Evolutionary conservation across 2,797 vertebrate genomes (phyloP), one percentile per base, ranked within the genome.

Genomic region (Lepus townsendii): DNA sequence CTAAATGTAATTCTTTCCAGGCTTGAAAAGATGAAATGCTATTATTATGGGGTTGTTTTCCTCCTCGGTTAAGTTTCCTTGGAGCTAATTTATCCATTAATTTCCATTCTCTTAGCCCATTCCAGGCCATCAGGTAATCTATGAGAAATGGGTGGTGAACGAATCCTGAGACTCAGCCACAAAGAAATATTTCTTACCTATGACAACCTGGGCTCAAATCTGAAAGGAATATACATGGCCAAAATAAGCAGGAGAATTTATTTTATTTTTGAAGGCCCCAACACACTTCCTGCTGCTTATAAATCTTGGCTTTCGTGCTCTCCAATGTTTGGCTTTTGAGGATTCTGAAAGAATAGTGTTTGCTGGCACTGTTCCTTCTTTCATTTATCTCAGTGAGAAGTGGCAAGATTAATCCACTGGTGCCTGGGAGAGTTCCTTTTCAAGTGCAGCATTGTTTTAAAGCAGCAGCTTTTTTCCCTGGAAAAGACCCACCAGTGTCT

Each of bases 321-420:
- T 68, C 66, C 42, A 95, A 54, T 90, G 93, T 95, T 93, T 96
- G 88, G 83, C 60, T 95, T 92, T 86, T 57, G 69, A 83, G 80
- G 60, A 87, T 78, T 68, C 68, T 77, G 8, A 83, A 87, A 93
- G 91, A 84, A 62, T 30, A 85, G 50, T 92, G 88, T 91, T 92
- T 93, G 66, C 75, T 94, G 90, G 30, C n/a, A 17, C 88, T 92
- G n/a, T 52, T 94, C 85, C 90, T 92, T 27, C 66, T 75, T 83
- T 88, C 92, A 86, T 96, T 96, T 96, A 73, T 94, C 85, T 93
- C 60, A 22, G 1, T 60, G 83, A 92, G 75, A 90, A 85, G 85
- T 73, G 54, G 78, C 27, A 35, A 68, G 27, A 85, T 93, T 86
- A 89, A 89, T 89, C 65, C 38, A 11, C 47, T 68, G 72, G 91